Conservation (phyloP, 1,140 invertebrate species). For the Pteromalus puparum region DNA sequence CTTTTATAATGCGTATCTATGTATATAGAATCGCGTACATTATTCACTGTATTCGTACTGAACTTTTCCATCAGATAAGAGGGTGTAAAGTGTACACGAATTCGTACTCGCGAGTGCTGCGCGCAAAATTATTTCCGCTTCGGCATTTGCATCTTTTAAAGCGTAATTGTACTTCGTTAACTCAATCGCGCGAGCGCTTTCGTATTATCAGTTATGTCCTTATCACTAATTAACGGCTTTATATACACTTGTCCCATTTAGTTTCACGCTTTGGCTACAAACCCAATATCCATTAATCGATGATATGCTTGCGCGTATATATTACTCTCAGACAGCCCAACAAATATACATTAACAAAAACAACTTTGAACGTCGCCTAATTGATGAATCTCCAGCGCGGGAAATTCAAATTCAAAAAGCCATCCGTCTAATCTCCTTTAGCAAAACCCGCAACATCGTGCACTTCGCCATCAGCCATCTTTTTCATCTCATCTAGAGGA, state of each 20-base stretch:
- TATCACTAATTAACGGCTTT: no score
- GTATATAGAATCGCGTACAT: not conserved
- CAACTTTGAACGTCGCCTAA: no score
- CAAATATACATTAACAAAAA: no score
- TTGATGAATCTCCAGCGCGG: no score
- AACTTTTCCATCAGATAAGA: constrained; percentile 22
- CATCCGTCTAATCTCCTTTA: not conserved
- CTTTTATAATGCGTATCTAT: not conserved
- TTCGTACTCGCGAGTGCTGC: not conserved
- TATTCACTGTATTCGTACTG: constrained; percentile 7
- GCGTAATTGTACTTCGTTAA: not conserved
- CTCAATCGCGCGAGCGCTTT: not conserved
- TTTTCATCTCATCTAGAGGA: not conserved
- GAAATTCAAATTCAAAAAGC: constrained; percentile 1
- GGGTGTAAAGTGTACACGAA: not conserved
- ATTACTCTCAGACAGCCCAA: no score
- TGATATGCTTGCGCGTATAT: no score
- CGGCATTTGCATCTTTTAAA: not conserved
- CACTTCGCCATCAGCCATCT: not conserved
- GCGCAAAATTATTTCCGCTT: not conserved
- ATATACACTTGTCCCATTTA: no score
- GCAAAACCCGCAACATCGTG: not conserved
- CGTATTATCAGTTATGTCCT: not conserved
- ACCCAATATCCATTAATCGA: no score
- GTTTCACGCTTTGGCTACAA: no score